Base-by-base conservation (phyloP, 2,888 invertebrate species). In the Lycia hirtaria region DNA sequence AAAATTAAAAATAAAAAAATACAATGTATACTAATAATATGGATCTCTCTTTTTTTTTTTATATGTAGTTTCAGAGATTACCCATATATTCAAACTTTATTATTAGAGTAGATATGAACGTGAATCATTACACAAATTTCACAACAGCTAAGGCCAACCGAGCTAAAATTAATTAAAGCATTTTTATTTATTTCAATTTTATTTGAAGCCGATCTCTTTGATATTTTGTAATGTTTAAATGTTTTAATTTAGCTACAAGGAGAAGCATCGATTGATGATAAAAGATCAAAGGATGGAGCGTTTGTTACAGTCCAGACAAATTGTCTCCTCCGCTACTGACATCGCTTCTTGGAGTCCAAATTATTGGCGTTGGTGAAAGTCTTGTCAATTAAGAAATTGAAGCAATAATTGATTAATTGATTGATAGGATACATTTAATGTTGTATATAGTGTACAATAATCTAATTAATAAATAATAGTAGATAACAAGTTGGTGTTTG, bases 221-320 rank as follows among this genome's bases (percentile, higher is more conserved):
- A 59, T 59, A 44, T 45, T 41, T 19, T 38, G 41, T 26, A 32
- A 30, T 3, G n/a, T 9, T 20, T 20, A 7, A 3, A n/a, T 6
- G 22, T 37, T 44, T 33, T 43, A 28, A 15, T 38, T 22, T 45
- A 54, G 45, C 45, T 50, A 51, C 50, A 52, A 57, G 50, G 50
- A 38, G 17, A 37, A 26, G 14, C 33, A 28, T 52, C 47, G 67
- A 70, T 73, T 68, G 65, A 61, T 49, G 48, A 63, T 51, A 53
- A 43, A 65, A 73, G 70, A 71, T 78, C 77, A 76, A 78, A 73
- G 68, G 65, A 58, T n/a, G 38, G 38, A 5, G 43, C 60, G 53
- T 51, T 38, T 41, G 61, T 57, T 51, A 55, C 59, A 63, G 62
- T 64, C 67, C 67, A 68, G 69, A 68, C 65, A 56, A 65, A 72